Base-by-base conservation (phyloP, 2,797 vertebrate species). In the Melanotaenia maccullochi region DNA sequence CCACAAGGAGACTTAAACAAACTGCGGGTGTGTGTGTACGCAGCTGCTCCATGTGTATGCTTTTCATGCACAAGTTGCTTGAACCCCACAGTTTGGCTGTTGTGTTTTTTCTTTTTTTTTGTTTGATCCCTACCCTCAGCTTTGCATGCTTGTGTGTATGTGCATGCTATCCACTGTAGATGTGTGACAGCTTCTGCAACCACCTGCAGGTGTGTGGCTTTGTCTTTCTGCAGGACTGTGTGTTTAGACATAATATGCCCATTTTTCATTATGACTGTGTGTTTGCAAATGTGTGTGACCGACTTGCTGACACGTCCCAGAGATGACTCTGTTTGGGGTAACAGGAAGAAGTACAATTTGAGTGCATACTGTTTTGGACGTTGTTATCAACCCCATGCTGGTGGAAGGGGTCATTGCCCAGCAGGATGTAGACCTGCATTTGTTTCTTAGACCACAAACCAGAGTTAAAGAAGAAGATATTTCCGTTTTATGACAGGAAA, bases 91-190 rank as follows among this genome's bases (percentile, higher is more conserved):
- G 75, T 86, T 71, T 64, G 77, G 64, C 77, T 70, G 85, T 73
- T 64, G 56, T 82, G 84, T 88, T 93, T 92, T 82, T 91, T 90
- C 92, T 70, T 76, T 82, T 91, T 91, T 93, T 71, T 76, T 73
- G 62, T 84, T 92, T 81, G 71, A 90, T 83, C 75, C 85, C 65
- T 76, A 52, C 73, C 69, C 73, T 77, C 57, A 47, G 73, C 78
- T 70, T 59, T 65, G 40, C 64, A 9, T 67, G 36, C 11, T 9
- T 68, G 52, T 47, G n/a, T 67, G 67, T 54, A 8, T 58, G 32
- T 68, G 52, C 62, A 33, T 68, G 57, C 40, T 60, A 14, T 22
- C 42, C 32, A 11, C 40, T 47, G 28, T 36, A 74, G 42, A 56
- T 71, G 75, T 79, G 69, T 65, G 72, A 61, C 35, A 55, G 1